Conservation (phyloP, 2,113 vertebrate genomes). For the Cheilinus undulatus region DNA sequence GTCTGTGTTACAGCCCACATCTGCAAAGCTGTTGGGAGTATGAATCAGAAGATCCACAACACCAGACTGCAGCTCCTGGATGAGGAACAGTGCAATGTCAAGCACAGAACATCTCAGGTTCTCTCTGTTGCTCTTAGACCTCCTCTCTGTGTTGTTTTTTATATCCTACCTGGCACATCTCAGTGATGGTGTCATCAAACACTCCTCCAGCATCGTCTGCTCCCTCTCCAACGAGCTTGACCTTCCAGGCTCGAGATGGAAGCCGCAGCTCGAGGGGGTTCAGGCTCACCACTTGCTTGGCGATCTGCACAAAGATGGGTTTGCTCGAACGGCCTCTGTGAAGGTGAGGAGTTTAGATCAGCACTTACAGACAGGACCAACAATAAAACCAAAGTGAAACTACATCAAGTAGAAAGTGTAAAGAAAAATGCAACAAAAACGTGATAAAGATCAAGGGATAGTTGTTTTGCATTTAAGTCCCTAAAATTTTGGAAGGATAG, state of each 20-base stretch:
- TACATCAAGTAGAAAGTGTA: too few species aligned
- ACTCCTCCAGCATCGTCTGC: constrained; percentile 88
- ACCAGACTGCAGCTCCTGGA: constrained; percentile 85
- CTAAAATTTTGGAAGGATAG: too few species aligned
- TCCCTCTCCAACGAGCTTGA: constrained; percentile 86
- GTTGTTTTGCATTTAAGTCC: too few species aligned
- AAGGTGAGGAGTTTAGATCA: background rate
- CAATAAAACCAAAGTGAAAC: background rate
- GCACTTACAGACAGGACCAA: background rate
- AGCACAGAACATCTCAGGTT: background rate
- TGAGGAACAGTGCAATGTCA: constrained; percentile 2
- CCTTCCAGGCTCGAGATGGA: constrained; percentile 87
- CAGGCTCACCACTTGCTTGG: constrained; percentile 85
- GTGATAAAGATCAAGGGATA: too few species aligned
- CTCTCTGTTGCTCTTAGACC: background rate
- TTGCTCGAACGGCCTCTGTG: constrained; percentile 86
- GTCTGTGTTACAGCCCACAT: constrained; percentile 87
- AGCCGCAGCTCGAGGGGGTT: constrained; percentile 85
- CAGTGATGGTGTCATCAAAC: constrained; percentile 88
- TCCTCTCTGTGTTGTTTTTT: background rate
- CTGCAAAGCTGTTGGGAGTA: constrained; percentile 85
- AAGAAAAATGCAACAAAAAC: too few species aligned
- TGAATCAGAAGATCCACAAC: constrained; percentile 86
- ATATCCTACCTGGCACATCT: constrained; percentile 86
- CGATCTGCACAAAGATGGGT: constrained; percentile 87